Evolutionary conservation across 2,888 invertebrate genomes (phyloP), one percentile per base, ranked within the genome.

Genomic region (Syrphus vitripennis): DNA sequence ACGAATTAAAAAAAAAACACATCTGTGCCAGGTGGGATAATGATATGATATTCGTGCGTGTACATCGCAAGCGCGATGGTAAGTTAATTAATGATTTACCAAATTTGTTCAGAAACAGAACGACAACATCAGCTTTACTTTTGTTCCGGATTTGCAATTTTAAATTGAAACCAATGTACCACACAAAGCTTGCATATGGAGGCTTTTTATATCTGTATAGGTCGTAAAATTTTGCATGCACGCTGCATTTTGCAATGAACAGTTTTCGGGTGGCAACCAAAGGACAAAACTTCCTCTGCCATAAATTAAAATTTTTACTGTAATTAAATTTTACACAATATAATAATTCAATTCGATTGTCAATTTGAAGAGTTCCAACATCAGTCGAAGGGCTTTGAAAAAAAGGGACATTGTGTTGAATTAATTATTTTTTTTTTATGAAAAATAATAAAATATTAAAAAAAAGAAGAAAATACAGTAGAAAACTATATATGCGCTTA

Each of bases 271-370:
- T 69, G 59, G 50, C 63, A 48, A 63, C 69, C 24, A 77, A 74
- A 70, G 70, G 48, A 74, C 74, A 65, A 79, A 79, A 70, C 26
- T 48, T 26, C 24, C 24, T 81, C 88, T 89, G 89, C 87, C 89
- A 90, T 89, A 90, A 89, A 90, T 90, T 90, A 90, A 88, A 88
- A 88, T 89, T 88, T 75, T 63, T 74, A 53, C 67, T 72, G 84
- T 90, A 89, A 88, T 89, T 89, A 88, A 88, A 88, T 89, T 89
- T 88, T 86, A 70, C 78, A 75, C 77, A 78, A 84, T 78, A 75
- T 79, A 77, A 75, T 70, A 81, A 81, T 87, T 77, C 72, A 84
- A 77, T 77, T 81, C 81, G 75, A 77, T 78, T 75, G 75, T 76
- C 59, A 70, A 69, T 57, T 59, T 61, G 59, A 55, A 34, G 55